A percentile compares a stretch with the other conserved stretches of the same genome.
Conservation (phyloP, 2,113 vertebrate genomes). For the Aegotheles bennettii region DNA sequence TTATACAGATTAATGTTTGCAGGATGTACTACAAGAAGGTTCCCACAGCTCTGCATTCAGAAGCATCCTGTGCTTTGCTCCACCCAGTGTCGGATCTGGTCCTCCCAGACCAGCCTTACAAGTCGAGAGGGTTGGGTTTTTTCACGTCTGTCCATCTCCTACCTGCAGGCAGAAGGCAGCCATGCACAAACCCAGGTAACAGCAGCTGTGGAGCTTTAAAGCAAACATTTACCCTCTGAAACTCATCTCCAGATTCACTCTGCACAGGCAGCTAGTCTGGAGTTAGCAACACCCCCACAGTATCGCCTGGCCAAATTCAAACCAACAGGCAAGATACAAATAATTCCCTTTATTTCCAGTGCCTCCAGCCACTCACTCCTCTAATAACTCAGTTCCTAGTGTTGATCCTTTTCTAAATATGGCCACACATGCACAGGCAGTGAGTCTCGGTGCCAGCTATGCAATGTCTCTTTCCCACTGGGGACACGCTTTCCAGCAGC, state of each 20-base stretch:
- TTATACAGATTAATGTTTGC: not conserved
- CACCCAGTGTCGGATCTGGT: not conserved
- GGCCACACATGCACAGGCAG: not conserved
- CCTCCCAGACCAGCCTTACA: not conserved
- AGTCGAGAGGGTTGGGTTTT: fast-evolving
- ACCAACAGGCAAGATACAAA: not conserved
- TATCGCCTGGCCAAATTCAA: not conserved
- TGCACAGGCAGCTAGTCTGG: not conserved
- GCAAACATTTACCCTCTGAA: not conserved
- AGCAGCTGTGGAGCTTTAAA: not conserved
- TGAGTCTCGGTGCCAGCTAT: not conserved
- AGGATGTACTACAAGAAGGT: not conserved
- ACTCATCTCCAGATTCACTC: not conserved
- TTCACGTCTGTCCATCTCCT: not conserved
- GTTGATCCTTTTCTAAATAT: conserved; percentile 30
- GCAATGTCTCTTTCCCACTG: conserved; percentile 35
- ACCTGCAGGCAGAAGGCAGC: not conserved
- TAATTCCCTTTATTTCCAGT: not conserved
- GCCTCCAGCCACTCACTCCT: not conserved
- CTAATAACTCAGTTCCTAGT: conserved; percentile 8
- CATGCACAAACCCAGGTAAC: not conserved
- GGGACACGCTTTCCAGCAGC: conserved; percentile 44
- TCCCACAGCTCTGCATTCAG: not conserved
- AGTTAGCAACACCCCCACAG: not conserved
- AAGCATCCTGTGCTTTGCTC: not conserved